Evolutionary conservation across 2,888 invertebrate genomes (phyloP), one percentile per base, ranked within the genome.

Genomic region (Folsomia manolachei): DNA sequence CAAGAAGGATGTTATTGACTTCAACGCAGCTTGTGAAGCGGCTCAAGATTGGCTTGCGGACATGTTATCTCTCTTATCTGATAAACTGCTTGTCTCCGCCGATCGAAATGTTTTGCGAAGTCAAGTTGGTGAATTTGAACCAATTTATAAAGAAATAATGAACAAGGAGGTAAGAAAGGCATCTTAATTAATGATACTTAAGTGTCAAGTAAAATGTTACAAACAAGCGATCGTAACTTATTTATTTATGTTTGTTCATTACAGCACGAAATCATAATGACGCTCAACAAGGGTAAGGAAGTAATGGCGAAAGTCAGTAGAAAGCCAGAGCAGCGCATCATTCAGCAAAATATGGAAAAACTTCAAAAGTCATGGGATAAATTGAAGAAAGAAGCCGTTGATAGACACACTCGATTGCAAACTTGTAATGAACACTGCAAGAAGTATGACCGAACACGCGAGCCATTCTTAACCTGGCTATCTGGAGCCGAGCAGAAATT

Each of bases 321-420:
- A 82, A 84, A 82, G 72, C 82, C 82, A 39, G 89, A 89, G 79
- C 86, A 87, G 79, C 87, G 90, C 73, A 86, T 88, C 27, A 85
- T 91, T 0, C 90, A 90, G 82, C 87, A 90, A 65, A 95, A 95
- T 82, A 85, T 97, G 69, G 95, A 96, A 82, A 90, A 91, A 81
- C 92, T 97, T 81, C 92, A 94, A 83, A 88, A 91, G 27, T 91
- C 93, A 78, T 97, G 96, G 97, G 94, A 95, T 81, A 93, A 93
- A 82, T 87, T 97, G 69, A 90, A 94, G 80, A 90, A 94, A 76
- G 93, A 94, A 83, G 91, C 93, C 0, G 89, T 92, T 60, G 94
- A 96, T 81, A 88, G 95, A 63, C 90, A 95, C 82, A 93, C 92
- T 0, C 87, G 93, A 78, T 86, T 95, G 62, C 94, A 95, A 83